phyloP scores from a whole-genome alignment of 2,113 vertebrate genomes.

The Vulpes lagopus region DNA sequence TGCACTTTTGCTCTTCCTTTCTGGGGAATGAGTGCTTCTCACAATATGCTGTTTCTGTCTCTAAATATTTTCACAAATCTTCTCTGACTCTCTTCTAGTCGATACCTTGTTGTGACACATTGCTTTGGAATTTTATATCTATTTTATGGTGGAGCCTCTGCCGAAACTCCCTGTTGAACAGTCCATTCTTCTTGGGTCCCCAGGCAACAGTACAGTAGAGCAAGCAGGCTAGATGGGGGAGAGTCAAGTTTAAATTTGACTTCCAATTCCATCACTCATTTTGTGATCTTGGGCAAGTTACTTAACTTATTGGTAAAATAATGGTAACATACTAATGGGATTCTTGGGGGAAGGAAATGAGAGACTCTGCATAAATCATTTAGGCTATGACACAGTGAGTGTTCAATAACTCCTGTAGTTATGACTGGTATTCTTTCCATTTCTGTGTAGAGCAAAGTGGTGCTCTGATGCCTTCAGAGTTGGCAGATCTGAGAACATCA shows the following conservation, averaged over 20 bases:
- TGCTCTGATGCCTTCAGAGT: not conserved
- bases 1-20: not conserved
- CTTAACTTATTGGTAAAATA: slow-evolving; percentile 11
- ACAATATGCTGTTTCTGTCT: not conserved
- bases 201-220: not conserved
- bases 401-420: not conserved
- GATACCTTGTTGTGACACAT: not conserved
- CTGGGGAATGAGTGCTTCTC: not conserved
- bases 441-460: not conserved
- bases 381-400: not conserved
- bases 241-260: slow-evolving; percentile 14
- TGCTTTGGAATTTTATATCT: not conserved
- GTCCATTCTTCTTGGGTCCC: not conserved
- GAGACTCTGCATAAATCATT: not conserved
- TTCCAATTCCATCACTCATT: not conserved
- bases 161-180: not conserved
- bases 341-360: not conserved
- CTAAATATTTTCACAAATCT: not conserved
- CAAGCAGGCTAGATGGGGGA: not conserved
- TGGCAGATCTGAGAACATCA: not conserved
- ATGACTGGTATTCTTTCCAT: not conserved
- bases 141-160: not conserved
- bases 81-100: not conserved
- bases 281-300: not conserved
- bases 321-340: not conserved